A percentile compares a stretch with the other conserved stretches of the same genome.
phyloP scores from a whole-genome alignment of 2,797 vertebrate genomes.

The Stomatorhinus walkeri region DNA sequence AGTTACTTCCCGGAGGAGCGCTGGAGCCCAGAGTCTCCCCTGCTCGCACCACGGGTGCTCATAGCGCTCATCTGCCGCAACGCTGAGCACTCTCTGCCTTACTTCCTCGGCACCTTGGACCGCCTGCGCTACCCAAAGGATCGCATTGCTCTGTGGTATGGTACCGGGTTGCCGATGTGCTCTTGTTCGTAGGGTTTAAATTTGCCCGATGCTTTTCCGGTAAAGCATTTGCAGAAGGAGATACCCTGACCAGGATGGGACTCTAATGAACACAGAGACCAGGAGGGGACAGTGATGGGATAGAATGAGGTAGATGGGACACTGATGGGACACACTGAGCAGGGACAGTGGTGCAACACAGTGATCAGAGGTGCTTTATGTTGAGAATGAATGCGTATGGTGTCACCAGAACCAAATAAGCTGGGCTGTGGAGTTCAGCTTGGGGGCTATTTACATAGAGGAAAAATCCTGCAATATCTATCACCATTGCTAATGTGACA shows the following conservation, averaged over 20 bases:
- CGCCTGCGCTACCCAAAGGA: slow-evolving; percentile 78
- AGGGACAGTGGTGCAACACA: not conserved
- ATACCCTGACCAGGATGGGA: not conserved
- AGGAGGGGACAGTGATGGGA: not conserved
- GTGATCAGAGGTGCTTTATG: not conserved
- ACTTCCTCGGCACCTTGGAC: slow-evolving; percentile 73
- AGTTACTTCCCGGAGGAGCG: slow-evolving; percentile 87
- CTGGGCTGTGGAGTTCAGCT: not conserved
- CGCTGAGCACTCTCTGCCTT: slow-evolving; percentile 73
- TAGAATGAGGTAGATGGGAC: not conserved
- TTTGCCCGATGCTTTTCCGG: not conserved
- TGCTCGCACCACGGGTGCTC: slow-evolving; percentile 69
- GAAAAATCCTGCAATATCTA: not conserved
- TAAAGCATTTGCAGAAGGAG: not conserved
- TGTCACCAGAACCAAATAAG: not conserved
- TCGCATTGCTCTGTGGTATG: slow-evolving; percentile 80
- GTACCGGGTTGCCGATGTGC: not conserved
- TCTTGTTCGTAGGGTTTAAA: not conserved
- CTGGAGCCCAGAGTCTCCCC: slow-evolving; percentile 78
- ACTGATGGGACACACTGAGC: not conserved
- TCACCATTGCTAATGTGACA: not conserved
- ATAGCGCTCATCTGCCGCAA: slow-evolving; percentile 82
- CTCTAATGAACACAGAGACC: not conserved
- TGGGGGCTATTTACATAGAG: not conserved
- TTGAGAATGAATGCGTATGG: not conserved